Percentiles rank a stretch among this genome's conserved stretches.
Conservation (phyloP, 2,113 vertebrate species). For the Scopus umbretta region DNA sequence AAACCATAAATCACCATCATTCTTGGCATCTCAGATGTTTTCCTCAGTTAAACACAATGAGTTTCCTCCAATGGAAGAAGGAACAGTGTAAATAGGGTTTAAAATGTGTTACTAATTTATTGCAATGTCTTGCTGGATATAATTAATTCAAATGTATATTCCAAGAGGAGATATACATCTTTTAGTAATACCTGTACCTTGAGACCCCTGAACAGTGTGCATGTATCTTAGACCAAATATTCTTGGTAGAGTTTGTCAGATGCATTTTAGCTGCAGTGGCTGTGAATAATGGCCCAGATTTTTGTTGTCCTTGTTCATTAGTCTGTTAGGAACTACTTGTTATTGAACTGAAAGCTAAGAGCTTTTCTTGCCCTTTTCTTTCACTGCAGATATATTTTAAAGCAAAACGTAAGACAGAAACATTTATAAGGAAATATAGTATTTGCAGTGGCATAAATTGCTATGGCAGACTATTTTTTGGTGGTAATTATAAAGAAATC, state of each 20-base stretch:
- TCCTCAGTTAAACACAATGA: background rate
- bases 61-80: background rate
- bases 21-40: conserved; percentile 18
- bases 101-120: conserved; percentile 25
- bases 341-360: background rate
- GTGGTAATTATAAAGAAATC: background rate
- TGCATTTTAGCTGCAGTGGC: background rate
- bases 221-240: background rate
- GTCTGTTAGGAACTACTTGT: background rate
- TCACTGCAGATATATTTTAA: background rate
- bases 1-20: background rate
- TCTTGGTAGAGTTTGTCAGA: background rate
- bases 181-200: background rate
- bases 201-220: background rate
- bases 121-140: background rate
- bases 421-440: background rate
- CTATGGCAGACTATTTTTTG: background rate
- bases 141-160: background rate
- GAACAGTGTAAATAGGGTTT: background rate
- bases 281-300: background rate
- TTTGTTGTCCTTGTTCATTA: conserved; percentile 1
- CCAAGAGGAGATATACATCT: background rate
- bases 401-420: background rate
- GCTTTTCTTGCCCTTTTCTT: background rate
- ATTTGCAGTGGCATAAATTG: background rate